These are phyloP conservation scores for Caenorhabditis sp. DNA, from an alignment of 2,888 invertebrate species.

Conservation along the genomic window DNA sequence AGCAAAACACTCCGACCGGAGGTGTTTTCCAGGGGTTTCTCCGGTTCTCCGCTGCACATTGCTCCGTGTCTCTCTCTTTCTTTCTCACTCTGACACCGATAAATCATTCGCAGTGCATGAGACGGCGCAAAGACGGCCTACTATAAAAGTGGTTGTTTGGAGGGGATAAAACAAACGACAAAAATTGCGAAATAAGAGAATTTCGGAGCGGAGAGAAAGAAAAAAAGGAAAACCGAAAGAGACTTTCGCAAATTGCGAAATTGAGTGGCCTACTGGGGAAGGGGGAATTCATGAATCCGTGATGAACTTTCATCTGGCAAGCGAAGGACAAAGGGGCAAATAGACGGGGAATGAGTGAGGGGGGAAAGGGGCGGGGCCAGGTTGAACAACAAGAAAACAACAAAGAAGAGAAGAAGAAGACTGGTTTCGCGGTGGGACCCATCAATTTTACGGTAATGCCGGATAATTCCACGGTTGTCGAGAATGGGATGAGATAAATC, in stretches of 20 bases:
- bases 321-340: not conserved
- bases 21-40: no score
- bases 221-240: not conserved
- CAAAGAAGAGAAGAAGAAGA: not conserved
- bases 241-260: constrained; percentile 49
- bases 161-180: constrained; percentile 20
- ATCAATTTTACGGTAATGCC: no score
- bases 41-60: no score
- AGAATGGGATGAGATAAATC: no score
- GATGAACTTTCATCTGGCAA: constrained; percentile 23
- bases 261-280: constrained; percentile 36
- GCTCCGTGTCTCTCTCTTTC: not conserved
- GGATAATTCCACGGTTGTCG: no score
- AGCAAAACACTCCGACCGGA: not conserved
- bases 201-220: not conserved
- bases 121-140: constrained; percentile 4
- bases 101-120: constrained; percentile 38
- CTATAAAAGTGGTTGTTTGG: not conserved
- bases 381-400: not conserved
- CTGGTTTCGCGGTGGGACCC: constrained; percentile 11
- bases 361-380: not conserved
- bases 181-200: constrained; percentile 44
- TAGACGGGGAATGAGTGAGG: no score
- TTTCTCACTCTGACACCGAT: constrained; percentile 37
- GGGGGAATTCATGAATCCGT: constrained; percentile 45